Conservation (phyloP, 2,797 vertebrate species). For the Pipistrellus pipistrellus region DNA sequence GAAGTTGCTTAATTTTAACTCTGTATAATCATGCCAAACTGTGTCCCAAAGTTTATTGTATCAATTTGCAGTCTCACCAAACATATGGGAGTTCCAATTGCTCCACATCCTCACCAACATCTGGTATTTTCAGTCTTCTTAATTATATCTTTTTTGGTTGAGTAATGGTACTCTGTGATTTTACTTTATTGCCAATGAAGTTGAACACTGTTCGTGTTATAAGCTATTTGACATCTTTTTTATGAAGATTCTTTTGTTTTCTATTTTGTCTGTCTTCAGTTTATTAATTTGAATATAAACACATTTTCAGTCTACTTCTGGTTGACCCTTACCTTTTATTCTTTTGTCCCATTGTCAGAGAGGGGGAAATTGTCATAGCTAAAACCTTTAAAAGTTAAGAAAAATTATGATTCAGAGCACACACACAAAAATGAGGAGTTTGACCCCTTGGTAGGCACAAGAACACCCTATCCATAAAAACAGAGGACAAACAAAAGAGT, state of each 20-base stretch:
- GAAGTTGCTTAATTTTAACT: neutral
- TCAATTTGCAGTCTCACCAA: neutral
- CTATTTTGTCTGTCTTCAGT: neutral
- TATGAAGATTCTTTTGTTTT: neutral
- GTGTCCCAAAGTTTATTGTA: neutral
- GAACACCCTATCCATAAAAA: neutral
- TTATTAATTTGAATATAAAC: neutral
- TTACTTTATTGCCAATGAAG: neutral
- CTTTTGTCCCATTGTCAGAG: neutral
- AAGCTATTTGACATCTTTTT: neutral
- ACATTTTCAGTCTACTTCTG: neutral
- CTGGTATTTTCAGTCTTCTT: neutral
- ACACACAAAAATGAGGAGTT: neutral
- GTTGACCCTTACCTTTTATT: neutral
- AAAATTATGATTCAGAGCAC: neutral
- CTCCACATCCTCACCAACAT: neutral
- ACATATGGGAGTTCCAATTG: neutral
- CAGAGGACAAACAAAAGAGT: neutral
- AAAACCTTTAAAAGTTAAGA: conserved; percentile 18
- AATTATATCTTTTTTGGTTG: neutral
- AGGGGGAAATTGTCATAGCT: neutral
- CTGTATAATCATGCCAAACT: neutral
- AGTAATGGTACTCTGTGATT: neutral
- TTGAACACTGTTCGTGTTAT: neutral
- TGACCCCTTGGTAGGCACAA: neutral